phyloP scores from a whole-genome alignment of 2,113 vertebrate genomes.

The Ploceus nigricollis region DNA sequence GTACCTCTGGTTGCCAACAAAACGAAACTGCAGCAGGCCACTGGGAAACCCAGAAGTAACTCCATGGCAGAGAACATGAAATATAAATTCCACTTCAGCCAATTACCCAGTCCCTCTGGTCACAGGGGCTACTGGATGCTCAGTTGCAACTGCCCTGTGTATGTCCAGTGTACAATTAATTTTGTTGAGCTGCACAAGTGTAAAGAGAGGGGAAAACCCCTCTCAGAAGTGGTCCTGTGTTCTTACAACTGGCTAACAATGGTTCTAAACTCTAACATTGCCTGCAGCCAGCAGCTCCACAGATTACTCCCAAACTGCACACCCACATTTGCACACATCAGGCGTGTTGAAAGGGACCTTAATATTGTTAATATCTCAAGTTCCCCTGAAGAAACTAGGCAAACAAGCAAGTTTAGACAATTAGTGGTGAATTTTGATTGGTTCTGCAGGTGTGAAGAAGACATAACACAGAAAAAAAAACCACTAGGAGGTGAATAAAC shows the following conservation, averaged over 20 bases:
- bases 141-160: neutral
- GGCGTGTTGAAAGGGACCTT: neutral
- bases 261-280: neutral
- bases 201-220: neutral
- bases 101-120: neutral
- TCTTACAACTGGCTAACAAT: neutral
- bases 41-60: neutral
- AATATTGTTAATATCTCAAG: neutral
- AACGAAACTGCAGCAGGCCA: neutral
- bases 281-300: neutral
- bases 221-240: neutral
- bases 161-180: neutral
- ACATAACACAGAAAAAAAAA: neutral
- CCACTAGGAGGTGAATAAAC: neutral
- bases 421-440: neutral
- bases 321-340: neutral
- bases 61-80: neutral
- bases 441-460: constrained; percentile 6
- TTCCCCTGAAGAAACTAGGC: neutral
- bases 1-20: neutral
- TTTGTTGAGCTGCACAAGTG: neutral
- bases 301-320: neutral
- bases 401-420: neutral
- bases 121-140: neutral
- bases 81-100: neutral